Evolutionary conservation across 2,113 vertebrate genomes (phyloP).

Genomic region (Polypterus senegalus): DNA sequence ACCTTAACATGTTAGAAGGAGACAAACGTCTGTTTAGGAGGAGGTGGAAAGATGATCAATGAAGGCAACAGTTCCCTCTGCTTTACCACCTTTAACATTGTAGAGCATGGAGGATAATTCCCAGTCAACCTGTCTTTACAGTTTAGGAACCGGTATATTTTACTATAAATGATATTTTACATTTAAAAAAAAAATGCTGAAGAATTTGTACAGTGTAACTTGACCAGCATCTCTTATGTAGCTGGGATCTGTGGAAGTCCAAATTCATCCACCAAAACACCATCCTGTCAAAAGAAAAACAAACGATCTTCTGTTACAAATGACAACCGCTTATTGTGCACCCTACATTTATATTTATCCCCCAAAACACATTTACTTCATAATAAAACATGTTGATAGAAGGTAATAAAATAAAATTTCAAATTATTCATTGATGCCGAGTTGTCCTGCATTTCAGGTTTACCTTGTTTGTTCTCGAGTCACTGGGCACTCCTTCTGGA

Average conservation of each 20-base stretch:
- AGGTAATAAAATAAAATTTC: too few relatives aligned
- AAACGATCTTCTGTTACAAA: too few relatives aligned
- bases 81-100: too few relatives aligned
- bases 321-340: neutral
- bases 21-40: too few relatives aligned
- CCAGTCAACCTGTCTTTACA: neutral
- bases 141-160: constrained; percentile 3
- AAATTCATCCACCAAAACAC: constrained; percentile 91
- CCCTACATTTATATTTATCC: too few relatives aligned
- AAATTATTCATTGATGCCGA: neutral
- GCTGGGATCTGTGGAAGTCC: constrained; percentile 93
- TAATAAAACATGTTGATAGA: too few relatives aligned
- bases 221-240: constrained; percentile 46
- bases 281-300: constrained; percentile 59
- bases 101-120: too few relatives aligned
- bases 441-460: neutral
- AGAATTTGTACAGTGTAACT: constrained; percentile 11
- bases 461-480: constrained; percentile 77
- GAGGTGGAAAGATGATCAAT: too few relatives aligned
- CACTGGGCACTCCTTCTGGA: constrained; percentile 76
- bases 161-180: constrained; percentile 39
- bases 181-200: constrained; percentile 39
- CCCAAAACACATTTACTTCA: constrained; percentile 7
- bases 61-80: too few relatives aligned
- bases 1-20: too few relatives aligned